phyloP scores from a whole-genome alignment of 1,140 invertebrate genomes.

The Drosophila nannoptera region DNA sequence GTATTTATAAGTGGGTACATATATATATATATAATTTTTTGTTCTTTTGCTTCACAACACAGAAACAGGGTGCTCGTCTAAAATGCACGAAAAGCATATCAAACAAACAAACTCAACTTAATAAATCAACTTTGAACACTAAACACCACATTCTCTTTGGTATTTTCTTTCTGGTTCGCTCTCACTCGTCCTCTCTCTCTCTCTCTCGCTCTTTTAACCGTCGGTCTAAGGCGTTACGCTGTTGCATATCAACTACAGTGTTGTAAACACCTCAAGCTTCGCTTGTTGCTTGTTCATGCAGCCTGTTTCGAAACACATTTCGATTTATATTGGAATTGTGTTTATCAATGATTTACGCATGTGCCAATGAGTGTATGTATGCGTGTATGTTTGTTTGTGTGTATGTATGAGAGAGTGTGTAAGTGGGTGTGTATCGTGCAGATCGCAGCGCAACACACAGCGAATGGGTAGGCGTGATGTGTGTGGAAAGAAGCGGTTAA shows the following conservation, averaged over 20 bases:
- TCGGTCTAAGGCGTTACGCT: conserved; percentile 18
- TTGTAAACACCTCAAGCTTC: conserved; percentile 59
- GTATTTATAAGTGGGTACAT: background rate
- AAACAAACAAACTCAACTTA: conserved; percentile 43
- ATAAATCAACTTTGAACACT: conserved; percentile 27
- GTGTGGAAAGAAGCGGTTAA: conserved; percentile 45
- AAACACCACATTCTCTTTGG: conserved; percentile 40
- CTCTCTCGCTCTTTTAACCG: conserved; percentile 6
- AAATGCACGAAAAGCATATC: conserved; percentile 46
- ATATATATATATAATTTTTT: conserved; percentile 11
- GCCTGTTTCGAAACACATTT: conserved; percentile 38
- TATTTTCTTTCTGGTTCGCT: background rate
- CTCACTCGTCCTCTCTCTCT: conserved; percentile 2
- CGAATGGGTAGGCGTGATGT: conserved; percentile 48
- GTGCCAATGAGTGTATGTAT: background rate
- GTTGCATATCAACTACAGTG: conserved; percentile 39
- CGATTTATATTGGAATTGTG: background rate
- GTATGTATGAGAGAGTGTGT: conserved; percentile 3
- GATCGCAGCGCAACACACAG: conserved; percentile 23
- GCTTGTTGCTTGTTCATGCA: conserved; percentile 72
- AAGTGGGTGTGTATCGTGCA: conserved; percentile 3
- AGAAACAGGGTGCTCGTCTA: conserved; percentile 57
- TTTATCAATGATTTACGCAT: background rate
- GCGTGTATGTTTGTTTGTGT: background rate
- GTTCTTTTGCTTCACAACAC: conserved; percentile 55